Conservation (phyloP, 2,888 invertebrate species). For the Hesperia comma region DNA sequence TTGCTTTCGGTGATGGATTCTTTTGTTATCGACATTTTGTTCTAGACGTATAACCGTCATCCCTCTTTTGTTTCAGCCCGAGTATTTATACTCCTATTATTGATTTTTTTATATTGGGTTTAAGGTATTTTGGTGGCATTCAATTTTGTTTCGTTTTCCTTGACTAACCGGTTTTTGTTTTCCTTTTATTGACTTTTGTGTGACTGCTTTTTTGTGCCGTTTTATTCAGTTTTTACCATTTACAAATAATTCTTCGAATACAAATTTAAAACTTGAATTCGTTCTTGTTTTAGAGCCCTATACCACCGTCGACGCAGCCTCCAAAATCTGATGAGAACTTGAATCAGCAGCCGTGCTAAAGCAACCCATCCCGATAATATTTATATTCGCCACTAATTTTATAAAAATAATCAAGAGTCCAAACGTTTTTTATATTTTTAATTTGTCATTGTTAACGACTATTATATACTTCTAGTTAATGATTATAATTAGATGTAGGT, state of each 20-base stretch:
- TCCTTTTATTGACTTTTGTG: constrained; percentile 48
- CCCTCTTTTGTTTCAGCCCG: constrained; percentile 78
- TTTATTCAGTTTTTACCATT: constrained; percentile 42
- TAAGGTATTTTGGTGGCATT: constrained; percentile 47
- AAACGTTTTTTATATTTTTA: constrained; percentile 62
- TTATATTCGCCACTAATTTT: constrained; percentile 52
- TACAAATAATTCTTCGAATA: not conserved
- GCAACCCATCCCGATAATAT: constrained; percentile 46
- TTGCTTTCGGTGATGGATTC: constrained; percentile 49
- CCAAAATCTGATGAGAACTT: constrained; percentile 90
- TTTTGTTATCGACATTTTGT: constrained; percentile 40
- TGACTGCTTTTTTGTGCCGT: constrained; percentile 43
- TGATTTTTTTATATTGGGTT: constrained; percentile 53
- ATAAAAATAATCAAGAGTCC: constrained; percentile 53
- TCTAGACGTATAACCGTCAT: constrained; percentile 46
- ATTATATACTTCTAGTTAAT: constrained; percentile 32
- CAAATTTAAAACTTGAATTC: constrained; percentile 26
- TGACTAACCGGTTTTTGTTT: constrained; percentile 39
- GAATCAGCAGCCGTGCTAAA: constrained; percentile 87
- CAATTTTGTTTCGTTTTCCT: constrained; percentile 45
- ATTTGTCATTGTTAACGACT: constrained; percentile 61
- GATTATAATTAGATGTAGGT: constrained; percentile 50
- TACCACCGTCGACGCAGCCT: constrained; percentile 84
- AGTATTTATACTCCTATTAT: constrained; percentile 81
- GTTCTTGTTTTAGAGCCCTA: constrained; percentile 85